Evolutionary conservation across 2,797 vertebrate genomes (phyloP), one percentile per base, ranked within the genome.

Genomic region (Acrocephalus scirpaceus): DNA sequence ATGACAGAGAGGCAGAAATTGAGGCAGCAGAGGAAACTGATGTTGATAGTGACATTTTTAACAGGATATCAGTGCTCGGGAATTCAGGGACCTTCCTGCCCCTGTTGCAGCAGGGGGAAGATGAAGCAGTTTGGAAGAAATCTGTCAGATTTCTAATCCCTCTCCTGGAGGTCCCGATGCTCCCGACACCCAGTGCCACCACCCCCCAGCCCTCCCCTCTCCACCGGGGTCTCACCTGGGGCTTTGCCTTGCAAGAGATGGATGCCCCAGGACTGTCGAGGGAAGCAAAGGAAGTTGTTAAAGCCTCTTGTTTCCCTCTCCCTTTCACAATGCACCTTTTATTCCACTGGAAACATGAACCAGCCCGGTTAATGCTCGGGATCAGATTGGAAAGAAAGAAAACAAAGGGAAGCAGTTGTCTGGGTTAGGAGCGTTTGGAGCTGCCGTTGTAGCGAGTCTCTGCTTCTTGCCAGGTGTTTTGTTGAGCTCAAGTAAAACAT

Each of bases 401-500:
- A 94, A 96, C 93, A 96, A 95, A 94, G 79, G 86, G 76, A 64
- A 87, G 74, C 73, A 5, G 82, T 54, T 48, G 60, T 45, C 78
- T 42, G 54, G 21, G 81, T 69, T 86, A 14, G 87, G 61, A 86
- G 65, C 4, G 0, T 53, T 78, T 32, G 8, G 64, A 86, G 94
- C 71, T 38, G 78, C 30, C 2, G 58, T 64, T 92, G 84, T 75
- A 64, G 45, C 12, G 16, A 77, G 32, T 65, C 51, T 53, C 79
- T 40, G 83, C 62, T 57, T 57, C 90, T 94, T 64, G 82, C 90
- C 90, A 95, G 93, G 85, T 95, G 80, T 88, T 96, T 97, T 97
- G 95, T 96, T 88, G 88, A 93, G 95, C 92, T 92, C 7, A 22
- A 91, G 86, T 95, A 82, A 94, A 96, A 97, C 93, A 96, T 96